phyloP scores from a whole-genome alignment of 2,888 invertebrate genomes.

The Dioctria linearis region DNA sequence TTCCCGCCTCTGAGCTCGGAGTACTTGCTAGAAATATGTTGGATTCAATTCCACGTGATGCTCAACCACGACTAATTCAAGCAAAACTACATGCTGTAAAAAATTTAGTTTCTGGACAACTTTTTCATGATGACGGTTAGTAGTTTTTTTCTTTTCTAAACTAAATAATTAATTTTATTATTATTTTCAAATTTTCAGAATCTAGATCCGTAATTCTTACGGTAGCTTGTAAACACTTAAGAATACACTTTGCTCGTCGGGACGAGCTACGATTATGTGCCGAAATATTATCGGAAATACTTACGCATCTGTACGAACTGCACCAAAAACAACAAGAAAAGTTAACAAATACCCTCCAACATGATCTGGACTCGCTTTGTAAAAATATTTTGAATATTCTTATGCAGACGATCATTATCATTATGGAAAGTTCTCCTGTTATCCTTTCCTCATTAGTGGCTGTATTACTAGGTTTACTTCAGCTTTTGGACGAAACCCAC shows the following conservation, averaged over 20 bases:
- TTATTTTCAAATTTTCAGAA: constrained; percentile 73
- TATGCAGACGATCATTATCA: constrained; percentile 86
- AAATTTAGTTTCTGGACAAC: constrained; percentile 81
- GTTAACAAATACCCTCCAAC: constrained; percentile 73
- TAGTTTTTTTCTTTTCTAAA: constrained; percentile 1
- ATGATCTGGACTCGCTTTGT: constrained; percentile 88
- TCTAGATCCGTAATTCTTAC: constrained; percentile 87
- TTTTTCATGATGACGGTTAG: constrained; percentile 81
- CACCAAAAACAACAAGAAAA: constrained; percentile 73
- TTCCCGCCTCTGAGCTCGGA: constrained; percentile 84
- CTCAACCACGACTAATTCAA: constrained; percentile 79
- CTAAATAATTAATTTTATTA: constrained; percentile 2
- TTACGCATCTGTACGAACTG: constrained; percentile 74
- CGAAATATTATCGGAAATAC: constrained; percentile 88
- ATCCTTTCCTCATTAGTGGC: constrained; percentile 85
- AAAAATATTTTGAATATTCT: constrained; percentile 86
- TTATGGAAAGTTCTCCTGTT: constrained; percentile 83
- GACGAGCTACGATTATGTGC: constrained; percentile 89
- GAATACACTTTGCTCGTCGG: constrained; percentile 84
- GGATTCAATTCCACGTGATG: constrained; percentile 76
- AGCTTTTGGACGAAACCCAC: constrained; percentile 89
- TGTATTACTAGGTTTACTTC: constrained; percentile 87
- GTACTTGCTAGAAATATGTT: constrained; percentile 85
- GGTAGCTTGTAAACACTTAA: constrained; percentile 88
- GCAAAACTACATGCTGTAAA: constrained; percentile 88